Evolutionary conservation across 2,797 vertebrate genomes (phyloP).

Genomic region (Steatocranus sp.): DNA sequence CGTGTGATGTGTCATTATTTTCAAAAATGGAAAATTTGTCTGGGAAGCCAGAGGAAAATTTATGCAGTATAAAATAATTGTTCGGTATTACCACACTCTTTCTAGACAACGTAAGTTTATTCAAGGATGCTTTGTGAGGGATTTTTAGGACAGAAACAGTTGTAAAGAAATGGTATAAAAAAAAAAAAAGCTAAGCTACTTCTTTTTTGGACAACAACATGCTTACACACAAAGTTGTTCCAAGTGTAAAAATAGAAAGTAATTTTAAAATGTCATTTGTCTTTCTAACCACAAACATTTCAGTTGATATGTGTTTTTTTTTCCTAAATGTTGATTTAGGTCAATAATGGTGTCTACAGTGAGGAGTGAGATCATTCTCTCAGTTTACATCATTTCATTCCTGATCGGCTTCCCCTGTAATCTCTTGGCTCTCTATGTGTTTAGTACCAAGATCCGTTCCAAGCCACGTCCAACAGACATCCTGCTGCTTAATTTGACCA

Average conservation of each 20-base stretch:
- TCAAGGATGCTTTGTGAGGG: not conserved
- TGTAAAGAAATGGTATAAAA: not conserved
- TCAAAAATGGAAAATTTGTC: not conserved
- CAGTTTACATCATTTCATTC: constrained; percentile 75
- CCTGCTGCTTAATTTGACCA: not conserved
- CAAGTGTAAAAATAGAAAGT: not conserved
- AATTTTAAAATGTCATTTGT: not conserved
- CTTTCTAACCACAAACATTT: not conserved
- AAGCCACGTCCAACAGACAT: not conserved
- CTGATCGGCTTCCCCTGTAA: constrained; percentile 78
- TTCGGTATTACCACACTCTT: rapidly evolving
- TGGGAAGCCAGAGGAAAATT: not conserved
- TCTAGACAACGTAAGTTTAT: not conserved
- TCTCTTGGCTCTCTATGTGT: constrained; percentile 65
- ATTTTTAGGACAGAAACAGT: not conserved
- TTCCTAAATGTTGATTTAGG: not conserved
- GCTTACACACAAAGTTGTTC: not conserved
- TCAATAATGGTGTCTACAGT: not conserved
- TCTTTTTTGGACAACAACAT: not conserved
- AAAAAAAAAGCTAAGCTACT: not conserved
- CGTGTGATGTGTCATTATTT: not conserved
- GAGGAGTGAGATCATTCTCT: constrained; percentile 58
- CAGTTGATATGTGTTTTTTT: not conserved
- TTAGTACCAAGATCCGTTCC: not conserved
- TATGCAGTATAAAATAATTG: not conserved